Evolutionary conservation across 1,140 invertebrate species (phyloP).

Genomic region (Pomacea maculata): DNA sequence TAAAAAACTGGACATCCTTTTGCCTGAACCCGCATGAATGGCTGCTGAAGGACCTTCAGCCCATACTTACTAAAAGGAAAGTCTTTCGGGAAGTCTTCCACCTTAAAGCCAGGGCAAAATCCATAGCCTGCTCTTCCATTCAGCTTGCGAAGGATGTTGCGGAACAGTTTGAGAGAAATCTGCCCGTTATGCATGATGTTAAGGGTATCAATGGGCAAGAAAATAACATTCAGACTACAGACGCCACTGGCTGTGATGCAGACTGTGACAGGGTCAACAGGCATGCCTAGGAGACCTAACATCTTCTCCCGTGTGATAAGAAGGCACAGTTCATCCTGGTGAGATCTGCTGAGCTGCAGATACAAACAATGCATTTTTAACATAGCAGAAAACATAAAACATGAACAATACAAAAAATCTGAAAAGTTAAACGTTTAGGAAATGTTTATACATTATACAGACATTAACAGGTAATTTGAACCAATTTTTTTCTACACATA

Average conservation of each 20-base stretch:
- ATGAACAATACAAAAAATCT: too few species aligned
- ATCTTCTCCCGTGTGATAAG: background rate
- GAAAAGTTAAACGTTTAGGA: background rate
- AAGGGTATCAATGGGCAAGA: background rate
- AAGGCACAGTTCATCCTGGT: constrained; percentile 8
- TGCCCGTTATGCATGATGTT: background rate
- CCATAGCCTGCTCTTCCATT: constrained; percentile 16
- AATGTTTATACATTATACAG: background rate
- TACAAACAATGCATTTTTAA: background rate
- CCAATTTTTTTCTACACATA: background rate
- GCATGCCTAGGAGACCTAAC: background rate
- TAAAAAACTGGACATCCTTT: background rate
- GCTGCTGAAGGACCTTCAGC: constrained; percentile 5
- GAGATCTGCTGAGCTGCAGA: constrained; percentile 14
- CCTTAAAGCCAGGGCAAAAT: constrained; percentile 20
- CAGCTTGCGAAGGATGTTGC: constrained; percentile 12
- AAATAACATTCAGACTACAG: constrained; percentile 9
- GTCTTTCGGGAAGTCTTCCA: background rate
- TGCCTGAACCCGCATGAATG: constrained; percentile 17
- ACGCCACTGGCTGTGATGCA: constrained; percentile 6
- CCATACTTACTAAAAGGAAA: constrained; percentile 3
- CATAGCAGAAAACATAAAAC: background rate
- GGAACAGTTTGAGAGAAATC: constrained; percentile 1
- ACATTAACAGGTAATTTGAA: background rate
- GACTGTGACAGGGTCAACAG: background rate